phyloP scores from a whole-genome alignment of 2,888 invertebrate species.

The Drosophila tanythrix region DNA sequence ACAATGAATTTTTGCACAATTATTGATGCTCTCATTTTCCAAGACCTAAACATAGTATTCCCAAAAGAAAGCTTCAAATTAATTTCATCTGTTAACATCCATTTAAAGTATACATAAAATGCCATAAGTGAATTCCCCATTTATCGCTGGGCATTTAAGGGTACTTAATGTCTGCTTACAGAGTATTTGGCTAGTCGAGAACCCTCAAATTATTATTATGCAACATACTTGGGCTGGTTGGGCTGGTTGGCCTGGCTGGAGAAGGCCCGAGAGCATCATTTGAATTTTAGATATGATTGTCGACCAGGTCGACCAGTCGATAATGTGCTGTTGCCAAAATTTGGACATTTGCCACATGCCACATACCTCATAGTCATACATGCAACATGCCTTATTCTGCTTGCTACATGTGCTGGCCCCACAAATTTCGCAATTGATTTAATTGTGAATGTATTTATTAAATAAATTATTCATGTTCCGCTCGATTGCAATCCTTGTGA shows the following conservation, averaged over 20 bases:
- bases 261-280: not conserved
- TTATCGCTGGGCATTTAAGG: not conserved
- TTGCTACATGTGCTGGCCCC: conserved; percentile 9
- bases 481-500: conserved; percentile 68
- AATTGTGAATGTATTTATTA: conserved; percentile 79
- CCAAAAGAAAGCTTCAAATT: not conserved
- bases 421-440: conserved; percentile 75
- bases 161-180: not conserved
- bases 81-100: not conserved
- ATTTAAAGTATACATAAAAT: not conserved
- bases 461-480: conserved; percentile 76
- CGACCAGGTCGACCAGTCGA: conserved; percentile 32
- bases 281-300: conserved; percentile 13
- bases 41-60: not conserved
- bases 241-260: not conserved
- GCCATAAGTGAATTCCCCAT: not conserved
- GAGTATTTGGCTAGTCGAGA: conserved; percentile 1
- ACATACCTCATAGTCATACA: conserved; percentile 1
- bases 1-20: not conserved
- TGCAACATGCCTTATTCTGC: conserved; percentile 14
- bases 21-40: not conserved
- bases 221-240: not conserved
- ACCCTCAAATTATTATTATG: not conserved
- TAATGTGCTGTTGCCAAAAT: conserved; percentile 20
- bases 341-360: conserved; percentile 28